Percentiles rank a stretch among this genome's conserved stretches.
These are phyloP conservation scores for Zalophus californianus DNA, from an alignment of 2,797 vertebrate species.

Conservation along the genomic window DNA sequence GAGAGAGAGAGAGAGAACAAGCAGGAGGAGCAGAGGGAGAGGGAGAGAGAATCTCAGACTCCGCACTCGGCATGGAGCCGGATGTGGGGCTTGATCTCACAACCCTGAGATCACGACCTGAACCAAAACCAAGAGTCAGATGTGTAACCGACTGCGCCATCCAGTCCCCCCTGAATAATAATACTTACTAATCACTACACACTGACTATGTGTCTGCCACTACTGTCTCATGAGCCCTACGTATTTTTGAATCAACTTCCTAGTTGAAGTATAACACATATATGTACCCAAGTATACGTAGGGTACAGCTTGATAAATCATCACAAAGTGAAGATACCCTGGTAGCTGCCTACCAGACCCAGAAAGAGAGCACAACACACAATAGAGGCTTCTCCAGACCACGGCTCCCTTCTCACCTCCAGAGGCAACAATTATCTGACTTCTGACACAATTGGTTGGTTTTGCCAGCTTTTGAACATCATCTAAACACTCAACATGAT, in stretches of 20 bases:
- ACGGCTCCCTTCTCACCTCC: not conserved
- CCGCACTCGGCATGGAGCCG: rapidly evolving
- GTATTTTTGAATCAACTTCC: not conserved
- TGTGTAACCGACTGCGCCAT: not conserved
- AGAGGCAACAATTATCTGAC: not conserved
- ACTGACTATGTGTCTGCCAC: not conserved
- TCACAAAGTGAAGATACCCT: not conserved
- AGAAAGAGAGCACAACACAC: not conserved
- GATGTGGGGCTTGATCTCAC: not conserved
- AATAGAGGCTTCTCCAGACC: not conserved
- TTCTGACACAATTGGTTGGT: not conserved
- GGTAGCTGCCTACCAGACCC: not conserved
- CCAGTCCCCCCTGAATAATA: not conserved
- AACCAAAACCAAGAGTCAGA: not conserved
- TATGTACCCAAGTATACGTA: not conserved
- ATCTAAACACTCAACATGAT: not conserved
- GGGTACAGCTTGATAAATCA: not conserved
- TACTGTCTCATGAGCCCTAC: not conserved
- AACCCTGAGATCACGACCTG: not conserved
- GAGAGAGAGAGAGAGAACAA: not conserved
- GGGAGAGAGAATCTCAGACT: not conserved
- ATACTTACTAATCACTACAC: not conserved
- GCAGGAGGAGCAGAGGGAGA: not conserved
- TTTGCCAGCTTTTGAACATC: not conserved
- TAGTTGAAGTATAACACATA: not conserved